Conservation (phyloP, 2,797 vertebrate species). For the Sebastolobus alascanus region DNA sequence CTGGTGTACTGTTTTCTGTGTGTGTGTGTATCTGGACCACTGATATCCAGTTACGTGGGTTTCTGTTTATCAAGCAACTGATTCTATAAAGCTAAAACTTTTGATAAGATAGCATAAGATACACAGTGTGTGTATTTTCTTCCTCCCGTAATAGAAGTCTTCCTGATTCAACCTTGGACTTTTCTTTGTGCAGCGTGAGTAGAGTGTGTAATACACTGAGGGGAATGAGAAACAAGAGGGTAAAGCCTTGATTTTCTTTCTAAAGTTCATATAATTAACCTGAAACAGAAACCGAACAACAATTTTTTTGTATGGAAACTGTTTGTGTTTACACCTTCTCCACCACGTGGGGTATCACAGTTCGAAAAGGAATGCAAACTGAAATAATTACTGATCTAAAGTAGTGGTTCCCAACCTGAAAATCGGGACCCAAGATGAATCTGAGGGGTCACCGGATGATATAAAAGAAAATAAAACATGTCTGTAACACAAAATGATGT, state of each 20-base stretch:
- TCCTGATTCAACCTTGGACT: constrained; percentile 28
- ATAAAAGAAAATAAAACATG: no score
- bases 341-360: background rate
- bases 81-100: constrained; percentile 40
- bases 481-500: no score
- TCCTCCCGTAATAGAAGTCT: constrained; percentile 16
- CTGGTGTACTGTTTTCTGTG: background rate
- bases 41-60: constrained; percentile 33
- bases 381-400: background rate
- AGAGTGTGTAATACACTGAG: background rate
- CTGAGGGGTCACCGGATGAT: no score
- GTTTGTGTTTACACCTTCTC: background rate
- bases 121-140: constrained; percentile 15
- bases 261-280: constrained; percentile 15
- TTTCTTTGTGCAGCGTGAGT: background rate
- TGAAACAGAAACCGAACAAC: background rate
- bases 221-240: constrained; percentile 2
- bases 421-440: no score
- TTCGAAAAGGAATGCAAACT: background rate
- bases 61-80: constrained; percentile 46
- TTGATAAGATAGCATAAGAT: constrained; percentile 44
- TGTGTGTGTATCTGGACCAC: constrained; percentile 14
- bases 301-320: background rate
- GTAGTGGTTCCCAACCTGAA: no score
- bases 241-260: background rate